These are phyloP conservation scores for Diaperis boleti DNA, from an alignment of 2,888 invertebrate genomes.

Conservation along the genomic window DNA sequence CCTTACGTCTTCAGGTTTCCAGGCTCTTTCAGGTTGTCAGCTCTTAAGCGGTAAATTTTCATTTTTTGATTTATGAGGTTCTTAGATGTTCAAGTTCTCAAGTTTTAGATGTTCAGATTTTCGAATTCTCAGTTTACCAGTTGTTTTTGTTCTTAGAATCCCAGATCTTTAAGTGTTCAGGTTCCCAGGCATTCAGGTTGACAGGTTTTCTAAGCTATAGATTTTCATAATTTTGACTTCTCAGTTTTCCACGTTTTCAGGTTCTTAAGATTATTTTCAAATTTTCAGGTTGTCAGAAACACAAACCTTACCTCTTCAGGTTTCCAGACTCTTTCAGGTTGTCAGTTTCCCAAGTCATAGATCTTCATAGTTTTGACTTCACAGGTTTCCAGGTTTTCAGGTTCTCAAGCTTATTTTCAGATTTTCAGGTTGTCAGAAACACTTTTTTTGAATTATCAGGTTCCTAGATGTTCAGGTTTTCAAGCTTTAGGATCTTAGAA, in stretches of 20 bases:
- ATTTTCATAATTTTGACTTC: too few species aligned
- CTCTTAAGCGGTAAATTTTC: not conserved
- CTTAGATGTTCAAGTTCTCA: not conserved
- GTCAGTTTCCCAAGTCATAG: not conserved
- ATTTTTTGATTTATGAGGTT: not conserved
- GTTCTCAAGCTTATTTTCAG: not conserved
- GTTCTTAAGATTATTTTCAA: too few species aligned
- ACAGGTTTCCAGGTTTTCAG: not conserved
- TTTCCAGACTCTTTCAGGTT: too few species aligned
- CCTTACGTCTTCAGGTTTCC: not conserved
- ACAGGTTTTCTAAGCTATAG: too few species aligned
- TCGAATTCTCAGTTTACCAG: not conserved
- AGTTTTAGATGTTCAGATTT: too few species aligned
- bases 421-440: too few species aligned
- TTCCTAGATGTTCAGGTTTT: too few species aligned
- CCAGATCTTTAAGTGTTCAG: not conserved
- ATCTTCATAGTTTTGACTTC: not conserved
- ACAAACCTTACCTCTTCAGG: too few species aligned
- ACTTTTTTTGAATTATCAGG: too few species aligned
- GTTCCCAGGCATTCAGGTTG: not conserved
- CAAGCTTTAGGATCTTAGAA: too few species aligned
- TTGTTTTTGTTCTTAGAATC: not conserved
- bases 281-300: too few species aligned
- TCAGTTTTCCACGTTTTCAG: too few species aligned
- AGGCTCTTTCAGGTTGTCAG: not conserved